Evolutionary conservation across 2,113 vertebrate species (phyloP).

Genomic region (Gobio gobio): DNA sequence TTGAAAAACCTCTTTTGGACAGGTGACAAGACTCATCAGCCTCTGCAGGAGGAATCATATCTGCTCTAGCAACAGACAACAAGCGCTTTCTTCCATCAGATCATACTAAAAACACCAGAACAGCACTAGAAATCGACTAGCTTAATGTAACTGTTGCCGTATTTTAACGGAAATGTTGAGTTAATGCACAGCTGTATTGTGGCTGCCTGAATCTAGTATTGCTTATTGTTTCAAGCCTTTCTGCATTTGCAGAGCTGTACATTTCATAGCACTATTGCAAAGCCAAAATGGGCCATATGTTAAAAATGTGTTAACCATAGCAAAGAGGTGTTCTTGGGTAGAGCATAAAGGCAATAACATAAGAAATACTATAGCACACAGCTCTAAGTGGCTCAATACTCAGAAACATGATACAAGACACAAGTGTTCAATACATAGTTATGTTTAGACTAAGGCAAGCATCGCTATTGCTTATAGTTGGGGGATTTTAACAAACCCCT

Average conservation of each 20-base stretch:
- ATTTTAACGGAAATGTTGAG: not conserved
- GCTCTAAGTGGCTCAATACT: not conserved
- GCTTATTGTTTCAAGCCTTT: not conserved
- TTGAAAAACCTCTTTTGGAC: conserved; percentile 45
- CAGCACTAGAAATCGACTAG: not conserved
- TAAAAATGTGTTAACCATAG: not conserved
- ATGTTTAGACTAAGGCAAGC: not conserved
- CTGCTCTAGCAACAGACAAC: conserved; percentile 11
- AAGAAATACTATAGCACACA: not conserved
- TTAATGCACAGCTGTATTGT: not conserved
- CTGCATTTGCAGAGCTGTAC: not conserved
- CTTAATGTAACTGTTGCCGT: not conserved
- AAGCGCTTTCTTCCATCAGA: not conserved
- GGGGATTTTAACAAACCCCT: not conserved
- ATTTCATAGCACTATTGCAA: not conserved
- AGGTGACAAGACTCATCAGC: conserved; percentile 35
- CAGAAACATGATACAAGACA: not conserved
- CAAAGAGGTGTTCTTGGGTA: not conserved
- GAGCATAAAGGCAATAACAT: not conserved
- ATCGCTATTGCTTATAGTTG: not conserved
- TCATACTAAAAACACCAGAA: not conserved
- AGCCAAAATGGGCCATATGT: not conserved
- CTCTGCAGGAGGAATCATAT: not conserved
- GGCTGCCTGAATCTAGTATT: not conserved
- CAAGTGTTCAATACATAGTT: not conserved